These are phyloP conservation scores for Strix occidentalis DNA, from an alignment of 2,797 vertebrate species.

Conservation along the genomic window DNA sequence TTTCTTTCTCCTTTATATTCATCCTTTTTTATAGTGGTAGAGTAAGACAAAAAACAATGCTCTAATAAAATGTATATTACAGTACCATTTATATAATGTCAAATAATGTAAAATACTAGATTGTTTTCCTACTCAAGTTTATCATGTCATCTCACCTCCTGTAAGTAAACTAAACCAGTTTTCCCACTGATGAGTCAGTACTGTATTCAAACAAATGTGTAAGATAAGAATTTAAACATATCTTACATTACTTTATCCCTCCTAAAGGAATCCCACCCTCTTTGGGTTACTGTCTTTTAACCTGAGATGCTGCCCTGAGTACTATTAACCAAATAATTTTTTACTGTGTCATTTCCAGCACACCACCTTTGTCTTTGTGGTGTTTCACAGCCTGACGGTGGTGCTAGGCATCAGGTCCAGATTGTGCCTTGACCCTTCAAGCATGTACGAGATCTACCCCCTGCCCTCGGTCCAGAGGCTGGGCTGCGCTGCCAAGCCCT, in stretches of 20 bases:
- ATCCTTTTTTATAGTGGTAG: neutral
- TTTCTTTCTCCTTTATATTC: neutral
- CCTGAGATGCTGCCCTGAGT: neutral
- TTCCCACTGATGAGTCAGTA: neutral
- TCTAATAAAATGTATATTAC: neutral
- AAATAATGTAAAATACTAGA: neutral
- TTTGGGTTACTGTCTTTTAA: neutral
- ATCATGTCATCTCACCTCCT: neutral
- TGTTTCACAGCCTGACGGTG: neutral
- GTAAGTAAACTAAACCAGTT: neutral
- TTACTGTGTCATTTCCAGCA: neutral
- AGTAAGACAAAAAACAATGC: neutral
- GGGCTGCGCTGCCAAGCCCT: fast-evolving
- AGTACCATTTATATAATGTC: neutral
- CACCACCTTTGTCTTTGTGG: neutral
- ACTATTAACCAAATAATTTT: neutral
- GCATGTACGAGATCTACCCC: neutral
- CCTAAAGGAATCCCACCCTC: neutral
- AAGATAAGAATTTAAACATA: neutral
- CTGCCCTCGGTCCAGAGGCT: fast-evolving
- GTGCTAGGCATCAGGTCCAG: neutral
- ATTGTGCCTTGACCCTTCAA: neutral
- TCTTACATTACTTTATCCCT: neutral
- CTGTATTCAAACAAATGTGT: neutral
- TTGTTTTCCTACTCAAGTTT: neutral